A percentile compares a stretch with the other conserved stretches of the same genome.
Conservation (phyloP, 2,113 vertebrate genomes). For the Saguinus imperator region DNA sequence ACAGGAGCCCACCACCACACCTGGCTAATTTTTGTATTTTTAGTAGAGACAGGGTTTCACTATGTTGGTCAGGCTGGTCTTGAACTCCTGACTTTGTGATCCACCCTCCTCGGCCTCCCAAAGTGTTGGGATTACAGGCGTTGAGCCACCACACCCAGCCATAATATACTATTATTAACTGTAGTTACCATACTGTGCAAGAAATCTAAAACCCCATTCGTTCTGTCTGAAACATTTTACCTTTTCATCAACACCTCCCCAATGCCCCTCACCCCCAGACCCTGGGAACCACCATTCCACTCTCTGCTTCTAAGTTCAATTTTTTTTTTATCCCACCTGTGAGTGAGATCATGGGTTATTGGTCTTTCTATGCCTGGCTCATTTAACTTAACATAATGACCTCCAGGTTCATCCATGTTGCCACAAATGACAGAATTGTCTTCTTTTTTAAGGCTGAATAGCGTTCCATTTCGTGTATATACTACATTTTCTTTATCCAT, state of each 20-base stretch:
- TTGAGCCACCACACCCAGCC: too few relatives aligned
- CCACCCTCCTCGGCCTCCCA: too few relatives aligned
- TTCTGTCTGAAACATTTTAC: not conserved
- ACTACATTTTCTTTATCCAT: not conserved
- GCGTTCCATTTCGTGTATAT: not conserved
- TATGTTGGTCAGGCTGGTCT: too few relatives aligned
- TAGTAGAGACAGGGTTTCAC: too few relatives aligned
- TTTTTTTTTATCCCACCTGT: not conserved
- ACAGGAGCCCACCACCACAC: too few relatives aligned
- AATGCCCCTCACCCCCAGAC: not conserved
- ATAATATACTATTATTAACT: not conserved
- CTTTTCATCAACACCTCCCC: not conserved
- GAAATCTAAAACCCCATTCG: not conserved
- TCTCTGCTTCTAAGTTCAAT: not conserved
- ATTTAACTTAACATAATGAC: not conserved
- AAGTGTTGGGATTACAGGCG: too few relatives aligned
- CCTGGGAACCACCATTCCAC: not conserved
- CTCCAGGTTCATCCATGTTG: not conserved
- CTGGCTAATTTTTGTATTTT: too few relatives aligned
- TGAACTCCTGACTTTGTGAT: too few relatives aligned
- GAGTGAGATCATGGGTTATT: not conserved
- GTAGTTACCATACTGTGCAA: not conserved
- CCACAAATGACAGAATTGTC: not conserved
- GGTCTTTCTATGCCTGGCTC: not conserved
- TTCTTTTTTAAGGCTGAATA: not conserved